A percentile compares a stretch with the other conserved stretches of the same genome.
phyloP scores from a whole-genome alignment of 2,797 vertebrate species.

The Rhinophrynus dorsalis region DNA sequence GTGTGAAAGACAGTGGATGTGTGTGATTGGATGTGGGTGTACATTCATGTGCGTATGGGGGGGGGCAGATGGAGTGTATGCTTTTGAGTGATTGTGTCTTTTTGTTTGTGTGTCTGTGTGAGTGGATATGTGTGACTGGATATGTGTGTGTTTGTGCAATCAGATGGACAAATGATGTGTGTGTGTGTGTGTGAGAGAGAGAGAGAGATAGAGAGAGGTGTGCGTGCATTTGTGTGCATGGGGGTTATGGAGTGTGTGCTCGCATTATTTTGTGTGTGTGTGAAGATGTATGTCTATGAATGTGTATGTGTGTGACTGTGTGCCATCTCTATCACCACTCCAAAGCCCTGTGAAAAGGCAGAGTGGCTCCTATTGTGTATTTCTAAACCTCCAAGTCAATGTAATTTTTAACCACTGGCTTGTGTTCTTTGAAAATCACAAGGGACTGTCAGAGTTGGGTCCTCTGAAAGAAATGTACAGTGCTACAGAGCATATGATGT shows the following conservation, averaged over 20 bases:
- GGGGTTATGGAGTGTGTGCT: no score
- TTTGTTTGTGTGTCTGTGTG: no score
- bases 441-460: slow-evolving; percentile 81
- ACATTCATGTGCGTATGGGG: neutral
- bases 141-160: neutral
- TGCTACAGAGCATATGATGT: slow-evolving; percentile 83
- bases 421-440: slow-evolving; percentile 84
- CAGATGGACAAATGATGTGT: no score
- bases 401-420: slow-evolving; percentile 81
- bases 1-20: neutral
- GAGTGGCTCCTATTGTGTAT: slow-evolving; percentile 72
- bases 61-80: no score
- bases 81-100: no score
- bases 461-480: slow-evolving; percentile 87
- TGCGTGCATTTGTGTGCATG: slow-evolving; percentile 53
- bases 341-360: slow-evolving; percentile 72
- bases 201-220: no score
- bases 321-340: slow-evolving; percentile 70
- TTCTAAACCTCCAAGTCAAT: slow-evolving; percentile 79
- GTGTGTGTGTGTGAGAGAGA: neutral
- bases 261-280: no score
- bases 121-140: no score
- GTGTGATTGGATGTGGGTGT: no score
- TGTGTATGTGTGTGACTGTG: slow-evolving; percentile 68
- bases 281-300: no score